These are phyloP conservation scores for Cuculus canorus DNA, from an alignment of 2,797 vertebrate species.

Conservation along the genomic window DNA sequence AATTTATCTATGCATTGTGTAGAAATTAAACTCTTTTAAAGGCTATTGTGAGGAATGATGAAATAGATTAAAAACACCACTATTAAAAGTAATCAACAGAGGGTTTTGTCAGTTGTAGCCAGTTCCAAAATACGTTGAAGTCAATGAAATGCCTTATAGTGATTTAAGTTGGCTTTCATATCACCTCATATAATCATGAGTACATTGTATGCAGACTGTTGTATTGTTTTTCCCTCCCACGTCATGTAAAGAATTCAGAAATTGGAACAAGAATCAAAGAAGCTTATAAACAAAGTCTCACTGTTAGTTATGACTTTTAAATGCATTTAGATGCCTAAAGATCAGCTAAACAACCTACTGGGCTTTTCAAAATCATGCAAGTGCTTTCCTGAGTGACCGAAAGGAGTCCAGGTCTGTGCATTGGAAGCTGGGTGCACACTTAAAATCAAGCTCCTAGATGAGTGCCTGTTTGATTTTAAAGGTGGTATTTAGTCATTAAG, in stretches of 20 bases:
- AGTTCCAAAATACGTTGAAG: neutral
- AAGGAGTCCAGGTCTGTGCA: neutral
- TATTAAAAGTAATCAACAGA: neutral
- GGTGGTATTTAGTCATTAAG: neutral
- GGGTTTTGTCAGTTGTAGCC: neutral
- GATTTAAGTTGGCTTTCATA: neutral
- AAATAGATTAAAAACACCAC: neutral
- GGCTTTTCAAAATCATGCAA: neutral
- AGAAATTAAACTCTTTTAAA: conserved; percentile 12
- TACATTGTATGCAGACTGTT: neutral
- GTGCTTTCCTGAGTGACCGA: neutral
- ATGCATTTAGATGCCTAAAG: neutral
- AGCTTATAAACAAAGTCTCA: neutral
- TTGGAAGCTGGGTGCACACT: neutral
- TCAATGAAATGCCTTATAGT: neutral
- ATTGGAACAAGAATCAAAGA: neutral
- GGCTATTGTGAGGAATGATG: neutral
- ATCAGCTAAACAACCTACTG: neutral
- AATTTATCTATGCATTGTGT: neutral
- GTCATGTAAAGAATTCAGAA: neutral
- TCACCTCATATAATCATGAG: neutral
- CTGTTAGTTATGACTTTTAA: neutral
- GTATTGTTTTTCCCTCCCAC: neutral
- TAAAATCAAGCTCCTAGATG: neutral
- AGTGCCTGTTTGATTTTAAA: neutral